phyloP scores from a whole-genome alignment of 2,113 vertebrate genomes.

The Dipodomys ordii region DNA sequence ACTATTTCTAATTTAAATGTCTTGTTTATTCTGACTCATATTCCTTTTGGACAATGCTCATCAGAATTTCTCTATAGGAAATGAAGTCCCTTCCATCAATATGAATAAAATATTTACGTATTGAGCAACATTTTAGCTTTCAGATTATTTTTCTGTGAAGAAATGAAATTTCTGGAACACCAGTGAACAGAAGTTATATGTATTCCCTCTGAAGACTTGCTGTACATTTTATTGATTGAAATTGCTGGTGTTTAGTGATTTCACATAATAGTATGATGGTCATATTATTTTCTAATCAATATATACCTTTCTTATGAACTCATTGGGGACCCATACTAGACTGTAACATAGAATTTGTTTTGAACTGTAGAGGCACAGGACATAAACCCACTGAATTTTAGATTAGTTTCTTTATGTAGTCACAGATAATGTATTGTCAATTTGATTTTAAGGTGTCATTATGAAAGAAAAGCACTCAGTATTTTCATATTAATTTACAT shows the following conservation, averaged over 20 bases:
- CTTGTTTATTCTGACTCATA: not conserved
- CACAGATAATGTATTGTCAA: not conserved
- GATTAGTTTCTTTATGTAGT: not conserved
- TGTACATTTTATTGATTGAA: not conserved
- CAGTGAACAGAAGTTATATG: not conserved
- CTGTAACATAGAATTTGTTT: not conserved
- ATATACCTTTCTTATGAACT: not conserved
- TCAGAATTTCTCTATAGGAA: not conserved
- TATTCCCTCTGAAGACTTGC: not conserved
- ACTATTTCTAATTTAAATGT: not conserved
- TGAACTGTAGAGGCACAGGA: not conserved
- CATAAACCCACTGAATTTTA: slow-evolving; percentile 16
- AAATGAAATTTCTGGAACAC: not conserved
- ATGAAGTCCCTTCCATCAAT: not conserved
- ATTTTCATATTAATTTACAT: not conserved
- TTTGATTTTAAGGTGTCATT: not conserved
- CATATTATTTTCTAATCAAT: not conserved
- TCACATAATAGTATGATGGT: not conserved
- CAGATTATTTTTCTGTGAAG: not conserved
- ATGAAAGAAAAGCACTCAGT: not conserved
- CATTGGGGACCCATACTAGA: not conserved
- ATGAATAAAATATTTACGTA: not conserved
- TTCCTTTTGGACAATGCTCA: not conserved
- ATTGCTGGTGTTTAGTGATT: slow-evolving; percentile 7
- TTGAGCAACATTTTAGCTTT: not conserved